phyloP scores from a whole-genome alignment of 2,888 invertebrate species.

The Acrobeloides nanus region DNA sequence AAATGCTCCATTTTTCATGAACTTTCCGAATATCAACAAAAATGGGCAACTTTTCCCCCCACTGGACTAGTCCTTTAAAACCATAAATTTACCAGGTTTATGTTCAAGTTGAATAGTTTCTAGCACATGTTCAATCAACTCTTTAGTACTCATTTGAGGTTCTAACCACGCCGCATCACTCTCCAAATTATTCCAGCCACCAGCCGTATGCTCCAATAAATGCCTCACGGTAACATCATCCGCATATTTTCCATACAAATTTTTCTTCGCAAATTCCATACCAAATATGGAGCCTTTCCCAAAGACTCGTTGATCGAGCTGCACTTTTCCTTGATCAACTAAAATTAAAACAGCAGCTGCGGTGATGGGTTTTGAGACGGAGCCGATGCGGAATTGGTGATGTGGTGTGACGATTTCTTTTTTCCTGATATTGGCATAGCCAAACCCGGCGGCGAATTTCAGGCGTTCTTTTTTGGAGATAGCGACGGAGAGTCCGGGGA shows the following conservation, averaged over 20 bases:
- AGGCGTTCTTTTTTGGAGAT: slow-evolving; percentile 48
- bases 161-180: slow-evolving; percentile 50
- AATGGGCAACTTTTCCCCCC: too few species aligned
- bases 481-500: slow-evolving; percentile 52
- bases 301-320: slow-evolving; percentile 42
- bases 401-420: slow-evolving; percentile 43
- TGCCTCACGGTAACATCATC: slow-evolving; percentile 46
- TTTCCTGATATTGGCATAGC: slow-evolving; percentile 44
- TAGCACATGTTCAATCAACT: slow-evolving; percentile 30
- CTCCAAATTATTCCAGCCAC: slow-evolving; percentile 49
- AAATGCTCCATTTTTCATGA: too few species aligned
- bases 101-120: slow-evolving; percentile 34
- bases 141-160: slow-evolving; percentile 35
- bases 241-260: slow-evolving; percentile 40
- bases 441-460: slow-evolving; percentile 52
- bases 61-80: too few species aligned
- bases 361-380: slow-evolving; percentile 51
- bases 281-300: slow-evolving; percentile 39
- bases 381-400: slow-evolving; percentile 50
- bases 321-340: slow-evolving; percentile 40
- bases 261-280: slow-evolving; percentile 39
- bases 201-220: slow-evolving; percentile 48
- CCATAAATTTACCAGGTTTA: slow-evolving; percentile 38
- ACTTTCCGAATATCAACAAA: too few species aligned
- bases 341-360: slow-evolving; percentile 47